These are phyloP conservation scores for Macaria notata DNA, from an alignment of 2,888 invertebrate species.

Conservation along the genomic window DNA sequence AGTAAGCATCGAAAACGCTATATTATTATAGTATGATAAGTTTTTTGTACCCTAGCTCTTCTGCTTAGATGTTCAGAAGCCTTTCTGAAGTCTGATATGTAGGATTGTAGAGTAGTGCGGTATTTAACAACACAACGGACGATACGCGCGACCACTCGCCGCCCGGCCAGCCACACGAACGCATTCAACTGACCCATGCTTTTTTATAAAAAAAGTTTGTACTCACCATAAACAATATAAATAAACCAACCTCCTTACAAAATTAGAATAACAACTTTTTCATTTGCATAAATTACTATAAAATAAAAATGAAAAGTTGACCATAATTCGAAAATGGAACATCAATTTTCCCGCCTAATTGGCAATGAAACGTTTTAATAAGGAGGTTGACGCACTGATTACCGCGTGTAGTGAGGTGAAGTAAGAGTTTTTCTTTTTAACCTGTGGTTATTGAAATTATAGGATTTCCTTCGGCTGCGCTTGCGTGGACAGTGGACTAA, in stretches of 20 bases:
- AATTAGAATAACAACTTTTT: not conserved
- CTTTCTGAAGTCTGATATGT: constrained; percentile 67
- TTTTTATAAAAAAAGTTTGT: constrained; percentile 49
- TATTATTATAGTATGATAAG: too few relatives aligned
- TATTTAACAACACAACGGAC: constrained; percentile 74
- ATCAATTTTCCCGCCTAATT: constrained; percentile 33
- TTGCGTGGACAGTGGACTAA: constrained; percentile 53
- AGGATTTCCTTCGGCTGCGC: constrained; percentile 70
- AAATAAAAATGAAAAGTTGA: too few relatives aligned
- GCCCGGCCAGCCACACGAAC: constrained; percentile 63
- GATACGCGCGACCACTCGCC: constrained; percentile 73
- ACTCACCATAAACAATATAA: constrained; percentile 13
- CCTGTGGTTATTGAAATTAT: constrained; percentile 69
- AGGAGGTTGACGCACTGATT: constrained; percentile 46
- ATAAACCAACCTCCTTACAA: constrained; percentile 1
- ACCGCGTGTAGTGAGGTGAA: constrained; percentile 60
- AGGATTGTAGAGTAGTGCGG: constrained; percentile 75
- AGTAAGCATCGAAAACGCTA: constrained; percentile 6
- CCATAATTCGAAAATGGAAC: too few relatives aligned
- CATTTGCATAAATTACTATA: not conserved
- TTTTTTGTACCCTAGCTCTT: constrained; percentile 13
- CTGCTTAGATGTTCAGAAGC: constrained; percentile 35
- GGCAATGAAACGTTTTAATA: constrained; percentile 35
- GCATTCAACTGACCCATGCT: constrained; percentile 53
- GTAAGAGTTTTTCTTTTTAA: constrained; percentile 63